phyloP scores from a whole-genome alignment of 2,113 vertebrate genomes.

The Leptocoma aspasia region DNA sequence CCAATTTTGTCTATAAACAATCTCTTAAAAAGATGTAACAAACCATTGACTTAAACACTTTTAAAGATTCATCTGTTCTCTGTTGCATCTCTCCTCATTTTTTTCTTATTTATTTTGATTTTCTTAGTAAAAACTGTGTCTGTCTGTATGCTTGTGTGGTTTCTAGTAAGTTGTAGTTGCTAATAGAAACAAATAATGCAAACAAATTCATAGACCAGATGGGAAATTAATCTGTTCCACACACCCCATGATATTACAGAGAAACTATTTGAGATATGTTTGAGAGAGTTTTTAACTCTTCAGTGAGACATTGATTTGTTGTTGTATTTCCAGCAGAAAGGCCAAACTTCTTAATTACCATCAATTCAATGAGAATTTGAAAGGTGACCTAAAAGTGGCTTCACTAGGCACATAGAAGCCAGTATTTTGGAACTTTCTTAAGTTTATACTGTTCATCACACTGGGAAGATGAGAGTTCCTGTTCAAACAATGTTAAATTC shows the following conservation, averaged over 20 bases:
- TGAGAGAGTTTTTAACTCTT: slow-evolving; percentile 10
- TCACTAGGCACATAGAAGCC: slow-evolving; percentile 1
- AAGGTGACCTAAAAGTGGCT: neutral
- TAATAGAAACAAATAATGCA: slow-evolving; percentile 63
- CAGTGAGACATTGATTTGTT: neutral
- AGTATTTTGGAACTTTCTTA: neutral
- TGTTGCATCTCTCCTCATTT: neutral
- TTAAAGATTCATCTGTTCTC: neutral
- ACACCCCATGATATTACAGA: slow-evolving; percentile 46
- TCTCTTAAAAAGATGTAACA: neutral
- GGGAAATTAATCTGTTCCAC: slow-evolving; percentile 32
- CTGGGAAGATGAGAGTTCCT: slow-evolving; percentile 6
- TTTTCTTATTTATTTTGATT: neutral
- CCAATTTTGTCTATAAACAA: neutral
- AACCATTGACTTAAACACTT: neutral
- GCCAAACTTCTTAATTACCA: neutral
- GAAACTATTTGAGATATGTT: slow-evolving; percentile 47
- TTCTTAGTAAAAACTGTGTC: neutral
- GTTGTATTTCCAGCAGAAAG: neutral
- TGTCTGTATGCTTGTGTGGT: neutral
- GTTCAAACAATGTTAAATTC: slow-evolving; percentile 2
- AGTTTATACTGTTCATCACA: neutral
- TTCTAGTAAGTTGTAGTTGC: slow-evolving; percentile 48
- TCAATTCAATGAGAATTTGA: neutral
- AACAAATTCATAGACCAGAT: slow-evolving; percentile 51